Conservation (phyloP, 2,113 vertebrate species). For the Chionodraco myersi region DNA sequence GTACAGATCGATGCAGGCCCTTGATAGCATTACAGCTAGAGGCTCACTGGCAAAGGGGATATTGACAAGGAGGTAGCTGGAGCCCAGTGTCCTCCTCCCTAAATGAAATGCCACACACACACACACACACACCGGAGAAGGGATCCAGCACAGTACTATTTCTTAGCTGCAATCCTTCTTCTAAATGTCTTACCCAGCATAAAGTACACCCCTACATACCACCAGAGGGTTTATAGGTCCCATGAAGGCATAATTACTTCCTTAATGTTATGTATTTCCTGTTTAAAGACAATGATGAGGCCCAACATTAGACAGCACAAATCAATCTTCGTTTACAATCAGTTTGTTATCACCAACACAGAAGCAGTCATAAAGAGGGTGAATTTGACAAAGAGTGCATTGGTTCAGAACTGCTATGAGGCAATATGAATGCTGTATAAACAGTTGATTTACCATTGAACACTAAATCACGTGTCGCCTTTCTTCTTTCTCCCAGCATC, state of each 20-base stretch:
- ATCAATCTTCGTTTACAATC: too few species aligned
- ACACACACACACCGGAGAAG: not conserved
- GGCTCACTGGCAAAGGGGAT: not conserved
- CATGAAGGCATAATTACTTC: not conserved
- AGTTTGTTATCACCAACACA: too few species aligned
- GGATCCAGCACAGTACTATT: not conserved
- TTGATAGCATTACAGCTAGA: not conserved
- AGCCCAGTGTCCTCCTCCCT: not conserved
- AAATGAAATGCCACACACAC: not conserved
- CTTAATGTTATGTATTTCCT: not conserved
- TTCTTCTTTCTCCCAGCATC: slow-evolving; percentile 11
- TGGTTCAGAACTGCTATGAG: too few species aligned
- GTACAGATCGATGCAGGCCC: not conserved
- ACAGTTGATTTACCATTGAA: not conserved
- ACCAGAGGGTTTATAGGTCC: not conserved
- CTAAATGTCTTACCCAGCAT: not conserved
- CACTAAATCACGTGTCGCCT: not conserved
- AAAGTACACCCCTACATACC: not conserved
- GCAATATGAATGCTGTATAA: not conserved
- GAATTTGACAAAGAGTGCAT: too few species aligned
- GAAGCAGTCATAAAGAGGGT: too few species aligned
- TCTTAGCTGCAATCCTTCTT: slow-evolving; percentile 1
- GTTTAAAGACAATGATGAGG: not conserved
- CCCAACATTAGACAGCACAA: too few species aligned
- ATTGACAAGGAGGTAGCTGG: too few species aligned